Percentiles rank a stretch among this genome's conserved stretches.
Conservation (phyloP, 1,140 invertebrate species). For the Tetraneura akinire region DNA sequence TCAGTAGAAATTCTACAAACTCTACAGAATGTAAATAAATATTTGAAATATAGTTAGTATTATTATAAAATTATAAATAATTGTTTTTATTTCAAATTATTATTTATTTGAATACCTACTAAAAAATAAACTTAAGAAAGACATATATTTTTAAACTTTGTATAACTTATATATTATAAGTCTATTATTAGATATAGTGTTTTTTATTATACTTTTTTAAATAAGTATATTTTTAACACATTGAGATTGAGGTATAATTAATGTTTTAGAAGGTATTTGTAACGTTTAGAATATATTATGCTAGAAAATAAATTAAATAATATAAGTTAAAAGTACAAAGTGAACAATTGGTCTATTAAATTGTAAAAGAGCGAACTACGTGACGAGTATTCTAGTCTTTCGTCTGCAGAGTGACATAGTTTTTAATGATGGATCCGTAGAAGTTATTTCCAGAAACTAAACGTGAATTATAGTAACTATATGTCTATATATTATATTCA, state of each 20-base stretch:
- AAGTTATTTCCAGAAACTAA: neutral
- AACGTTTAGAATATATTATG: conserved; percentile 11
- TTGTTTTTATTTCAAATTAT: no score
- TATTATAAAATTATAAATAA: no score
- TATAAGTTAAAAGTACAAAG: conserved; percentile 20
- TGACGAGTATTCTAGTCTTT: conserved; percentile 23
- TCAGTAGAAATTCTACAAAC: no score
- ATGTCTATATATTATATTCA: no score
- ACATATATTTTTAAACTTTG: no score
- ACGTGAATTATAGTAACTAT: neutral
- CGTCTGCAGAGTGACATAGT: neutral
- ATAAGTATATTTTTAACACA: neutral
- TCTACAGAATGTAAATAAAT: no score
- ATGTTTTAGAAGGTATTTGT: neutral
- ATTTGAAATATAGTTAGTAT: no score
- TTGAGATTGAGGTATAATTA: neutral
- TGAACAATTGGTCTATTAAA: neutral
- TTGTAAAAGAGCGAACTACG: neutral
- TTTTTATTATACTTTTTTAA: neutral
- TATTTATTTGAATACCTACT: no score
- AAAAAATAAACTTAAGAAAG: no score
- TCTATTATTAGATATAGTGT: no score
- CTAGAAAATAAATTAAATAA: no score
- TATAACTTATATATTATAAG: no score
- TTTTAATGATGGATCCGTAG: neutral